Percentiles rank a stretch among this genome's conserved stretches.
These are phyloP conservation scores for Prunella fulvescens DNA, from an alignment of 2,113 vertebrate species.

Conservation along the genomic window DNA sequence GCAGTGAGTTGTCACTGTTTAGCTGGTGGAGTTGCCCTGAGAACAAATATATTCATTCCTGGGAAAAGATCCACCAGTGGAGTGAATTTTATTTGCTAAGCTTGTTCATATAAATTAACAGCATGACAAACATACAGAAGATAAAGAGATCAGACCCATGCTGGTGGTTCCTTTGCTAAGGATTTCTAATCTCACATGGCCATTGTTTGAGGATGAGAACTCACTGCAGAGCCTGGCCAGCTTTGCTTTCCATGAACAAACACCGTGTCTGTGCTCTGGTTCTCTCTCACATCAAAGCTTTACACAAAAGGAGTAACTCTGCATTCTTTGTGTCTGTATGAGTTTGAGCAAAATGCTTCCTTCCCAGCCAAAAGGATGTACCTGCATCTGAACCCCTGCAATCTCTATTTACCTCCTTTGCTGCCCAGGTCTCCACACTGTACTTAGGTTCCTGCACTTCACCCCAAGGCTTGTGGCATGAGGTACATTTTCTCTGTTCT, in stretches of 20 bases:
- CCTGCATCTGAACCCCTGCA: background rate
- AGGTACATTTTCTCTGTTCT: background rate
- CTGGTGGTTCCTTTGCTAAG: background rate
- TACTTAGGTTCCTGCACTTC: background rate
- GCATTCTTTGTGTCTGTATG: background rate
- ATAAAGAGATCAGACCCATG: slow-evolving; percentile 38
- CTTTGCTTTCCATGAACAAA: background rate
- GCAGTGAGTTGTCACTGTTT: background rate
- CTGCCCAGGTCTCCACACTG: background rate
- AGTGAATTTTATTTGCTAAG: slow-evolving; percentile 30
- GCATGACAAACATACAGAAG: slow-evolving; percentile 16
- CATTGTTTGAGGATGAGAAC: slow-evolving; percentile 26
- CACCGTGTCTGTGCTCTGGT: background rate
- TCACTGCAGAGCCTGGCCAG: background rate
- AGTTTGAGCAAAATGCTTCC: background rate
- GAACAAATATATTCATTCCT: background rate
- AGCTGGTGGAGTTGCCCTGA: background rate
- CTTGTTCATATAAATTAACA: slow-evolving; percentile 52
- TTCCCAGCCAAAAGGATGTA: background rate
- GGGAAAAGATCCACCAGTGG: slow-evolving; percentile 18
- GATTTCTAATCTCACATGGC: background rate
- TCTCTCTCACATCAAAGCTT: background rate
- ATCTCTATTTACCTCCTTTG: background rate
- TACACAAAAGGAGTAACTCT: background rate
- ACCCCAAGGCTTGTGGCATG: background rate